Evolutionary conservation across 2,113 vertebrate genomes (phyloP).

Genomic region (Peromyscus polionotus): DNA sequence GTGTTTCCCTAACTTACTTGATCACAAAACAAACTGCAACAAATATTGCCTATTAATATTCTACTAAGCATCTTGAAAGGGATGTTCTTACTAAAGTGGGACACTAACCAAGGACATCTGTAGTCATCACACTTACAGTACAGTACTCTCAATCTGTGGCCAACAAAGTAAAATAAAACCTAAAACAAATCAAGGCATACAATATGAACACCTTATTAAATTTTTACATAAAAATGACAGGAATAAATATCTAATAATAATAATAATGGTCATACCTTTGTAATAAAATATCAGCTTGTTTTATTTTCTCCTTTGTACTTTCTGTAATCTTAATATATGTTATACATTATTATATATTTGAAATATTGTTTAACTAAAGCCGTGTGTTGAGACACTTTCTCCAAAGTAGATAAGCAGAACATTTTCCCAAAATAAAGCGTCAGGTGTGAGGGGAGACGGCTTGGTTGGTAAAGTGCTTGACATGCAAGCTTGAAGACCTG

Average conservation of each 20-base stretch:
- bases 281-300: not conserved
- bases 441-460: not conserved
- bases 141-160: not conserved
- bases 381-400: not conserved
- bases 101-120: not conserved
- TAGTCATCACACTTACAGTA: not conserved
- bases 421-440: not conserved
- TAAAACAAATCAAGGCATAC: constrained; percentile 17
- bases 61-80: not conserved
- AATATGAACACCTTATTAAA: constrained; percentile 12
- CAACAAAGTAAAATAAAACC: constrained; percentile 48
- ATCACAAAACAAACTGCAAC: constrained; percentile 2
- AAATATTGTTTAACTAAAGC: constrained; percentile 16
- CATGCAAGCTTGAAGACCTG: not conserved
- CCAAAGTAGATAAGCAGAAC: not conserved
- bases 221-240: constrained; percentile 40
- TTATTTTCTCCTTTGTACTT: not conserved
- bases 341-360: not conserved
- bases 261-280: not conserved
- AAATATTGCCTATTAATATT: constrained; percentile 43
- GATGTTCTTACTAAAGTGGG: not conserved
- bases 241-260: not conserved
- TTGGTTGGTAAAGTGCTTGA: not conserved
- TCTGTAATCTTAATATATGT: not conserved
- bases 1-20: constrained; percentile 38